Conservation (phyloP, 2,797 vertebrate species). For the Anomalospiza imberbis region DNA sequence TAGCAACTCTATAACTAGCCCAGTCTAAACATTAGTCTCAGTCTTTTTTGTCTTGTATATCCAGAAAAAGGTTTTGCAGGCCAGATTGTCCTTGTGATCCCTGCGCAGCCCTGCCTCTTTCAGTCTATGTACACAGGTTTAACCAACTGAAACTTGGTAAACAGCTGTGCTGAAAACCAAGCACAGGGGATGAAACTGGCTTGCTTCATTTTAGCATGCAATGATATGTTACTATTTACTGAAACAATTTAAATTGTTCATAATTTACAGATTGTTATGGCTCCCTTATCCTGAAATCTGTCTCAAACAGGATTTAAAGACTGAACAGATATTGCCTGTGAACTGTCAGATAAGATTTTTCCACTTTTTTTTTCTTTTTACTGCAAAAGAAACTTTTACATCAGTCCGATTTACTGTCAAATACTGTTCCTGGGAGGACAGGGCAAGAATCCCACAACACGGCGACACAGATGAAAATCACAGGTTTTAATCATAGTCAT, state of each 20-base stretch:
- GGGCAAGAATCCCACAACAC: background rate
- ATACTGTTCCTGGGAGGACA: background rate
- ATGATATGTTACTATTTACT: background rate
- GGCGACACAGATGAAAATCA: background rate
- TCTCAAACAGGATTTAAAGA: background rate
- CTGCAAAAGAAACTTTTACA: background rate
- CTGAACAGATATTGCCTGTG: background rate
- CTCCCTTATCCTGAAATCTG: background rate
- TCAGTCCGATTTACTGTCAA: background rate
- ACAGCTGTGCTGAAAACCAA: background rate
- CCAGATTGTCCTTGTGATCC: background rate
- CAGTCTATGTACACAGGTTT: background rate
- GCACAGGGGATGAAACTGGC: background rate
- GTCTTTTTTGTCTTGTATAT: background rate
- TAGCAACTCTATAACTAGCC: background rate
- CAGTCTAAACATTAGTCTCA: background rate
- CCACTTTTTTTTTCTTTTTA: background rate
- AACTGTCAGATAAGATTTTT: background rate
- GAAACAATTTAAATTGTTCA: background rate
- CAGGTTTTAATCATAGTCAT: background rate
- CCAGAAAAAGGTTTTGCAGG: background rate
- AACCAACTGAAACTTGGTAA: slow-evolving; percentile 30
- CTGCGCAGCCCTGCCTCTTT: background rate
- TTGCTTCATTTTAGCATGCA: background rate
- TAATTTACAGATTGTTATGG: background rate